phyloP scores from a whole-genome alignment of 2,888 invertebrate species.

The Chloromyia formosa region DNA sequence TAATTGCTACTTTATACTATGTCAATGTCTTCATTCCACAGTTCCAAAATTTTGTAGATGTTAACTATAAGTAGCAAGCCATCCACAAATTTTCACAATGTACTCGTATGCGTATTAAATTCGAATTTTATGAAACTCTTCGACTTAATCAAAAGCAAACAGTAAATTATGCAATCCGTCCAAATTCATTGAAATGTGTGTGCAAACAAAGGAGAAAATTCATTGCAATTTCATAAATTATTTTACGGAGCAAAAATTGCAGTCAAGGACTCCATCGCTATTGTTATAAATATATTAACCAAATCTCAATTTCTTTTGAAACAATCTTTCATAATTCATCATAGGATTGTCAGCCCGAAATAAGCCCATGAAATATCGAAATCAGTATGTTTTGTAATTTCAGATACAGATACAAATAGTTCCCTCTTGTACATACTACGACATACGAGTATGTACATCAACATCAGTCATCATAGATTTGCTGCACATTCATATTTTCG shows the following conservation, averaged over 20 bases:
- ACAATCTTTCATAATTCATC: constrained; percentile 14
- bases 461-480: not conserved
- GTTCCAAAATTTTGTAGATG: too few relatives aligned
- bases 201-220: not conserved
- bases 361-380: not conserved
- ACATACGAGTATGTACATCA: not conserved
- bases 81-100: too few relatives aligned
- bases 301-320: constrained; percentile 12
- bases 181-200: not conserved
- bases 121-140: too few relatives aligned
- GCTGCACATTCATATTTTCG: too few relatives aligned
- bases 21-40: too few relatives aligned
- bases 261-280: constrained; percentile 21
- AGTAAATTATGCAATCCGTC: too few relatives aligned
- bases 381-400: not conserved
- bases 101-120: too few relatives aligned
- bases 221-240: constrained; percentile 7
- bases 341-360: not conserved
- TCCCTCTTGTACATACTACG: too few relatives aligned
- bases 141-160: too few relatives aligned
- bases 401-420: too few relatives aligned
- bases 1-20: too few relatives aligned
- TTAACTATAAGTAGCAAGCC: too few relatives aligned
- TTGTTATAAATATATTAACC: not conserved
- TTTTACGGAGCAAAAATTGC: constrained; percentile 15